Conservation (phyloP, 2,113 vertebrate genomes). For the Mus musculus region GRCm39 chr3:54712001-54712500, state of each 20-base stretch:
- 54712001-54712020: slow-evolving; percentile 60
- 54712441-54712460: slow-evolving; percentile 18
- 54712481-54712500: slow-evolving; percentile 20
- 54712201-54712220: slow-evolving; percentile 51
- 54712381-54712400: neutral
- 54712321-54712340: slow-evolving; percentile 37
- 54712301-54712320: neutral
- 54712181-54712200: slow-evolving; percentile 17
- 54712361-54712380: neutral
- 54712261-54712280: slow-evolving; percentile 1
- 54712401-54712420: slow-evolving; percentile 36
- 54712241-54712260: neutral
- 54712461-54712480: neutral
- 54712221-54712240: slow-evolving; percentile 16
- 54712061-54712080: neutral
- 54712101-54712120: neutral
- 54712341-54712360: neutral
- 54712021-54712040: slow-evolving; percentile 4
- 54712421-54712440: neutral
- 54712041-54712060: neutral
- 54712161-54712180: neutral
- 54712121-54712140: neutral
- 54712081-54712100: neutral
- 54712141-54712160: neutral
- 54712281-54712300: neutral